phyloP scores from a whole-genome alignment of 2,113 vertebrate species.

The Guaruba guarouba region DNA sequence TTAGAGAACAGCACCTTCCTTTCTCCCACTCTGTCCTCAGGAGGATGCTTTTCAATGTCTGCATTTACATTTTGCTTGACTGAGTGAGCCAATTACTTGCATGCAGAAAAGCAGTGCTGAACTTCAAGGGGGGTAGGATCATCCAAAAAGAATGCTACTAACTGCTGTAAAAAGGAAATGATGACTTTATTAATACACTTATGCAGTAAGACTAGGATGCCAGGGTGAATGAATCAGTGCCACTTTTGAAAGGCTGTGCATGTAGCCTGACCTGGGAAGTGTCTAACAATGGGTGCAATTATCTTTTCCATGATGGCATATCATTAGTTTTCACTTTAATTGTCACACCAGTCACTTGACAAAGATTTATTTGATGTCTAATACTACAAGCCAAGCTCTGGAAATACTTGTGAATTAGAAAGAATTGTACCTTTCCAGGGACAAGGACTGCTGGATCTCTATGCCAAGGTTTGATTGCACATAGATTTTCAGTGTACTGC shows the following conservation, averaged over 20 bases:
- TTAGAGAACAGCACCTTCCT: background rate
- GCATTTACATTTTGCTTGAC: slow-evolving; percentile 47
- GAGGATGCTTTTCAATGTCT: slow-evolving; percentile 37
- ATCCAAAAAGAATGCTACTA: slow-evolving; percentile 20
- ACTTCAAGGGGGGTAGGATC: background rate
- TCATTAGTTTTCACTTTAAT: slow-evolving; percentile 70
- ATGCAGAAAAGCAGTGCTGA: slow-evolving; percentile 31
- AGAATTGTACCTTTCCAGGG: background rate
- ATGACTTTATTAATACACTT: slow-evolving; percentile 23
- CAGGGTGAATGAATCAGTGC: background rate
- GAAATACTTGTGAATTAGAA: slow-evolving; percentile 9
- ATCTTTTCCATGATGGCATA: slow-evolving; percentile 45
- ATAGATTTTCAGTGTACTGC: background rate
- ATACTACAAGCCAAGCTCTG: background rate
- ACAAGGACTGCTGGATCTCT: background rate
- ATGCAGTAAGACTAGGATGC: slow-evolving; percentile 32
- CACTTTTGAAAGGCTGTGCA: slow-evolving; percentile 41
- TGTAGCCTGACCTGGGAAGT: slow-evolving; percentile 58
- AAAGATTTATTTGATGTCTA: slow-evolving; percentile 55
- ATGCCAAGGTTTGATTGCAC: background rate
- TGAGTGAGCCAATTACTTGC: slow-evolving; percentile 28
- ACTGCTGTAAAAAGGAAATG: background rate
- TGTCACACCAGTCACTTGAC: slow-evolving; percentile 58
- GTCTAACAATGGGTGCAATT: slow-evolving; percentile 62
- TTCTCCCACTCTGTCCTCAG: background rate